Evolutionary conservation across 2,888 invertebrate species (phyloP).

Genomic region (Stenolophus ochropezus): DNA sequence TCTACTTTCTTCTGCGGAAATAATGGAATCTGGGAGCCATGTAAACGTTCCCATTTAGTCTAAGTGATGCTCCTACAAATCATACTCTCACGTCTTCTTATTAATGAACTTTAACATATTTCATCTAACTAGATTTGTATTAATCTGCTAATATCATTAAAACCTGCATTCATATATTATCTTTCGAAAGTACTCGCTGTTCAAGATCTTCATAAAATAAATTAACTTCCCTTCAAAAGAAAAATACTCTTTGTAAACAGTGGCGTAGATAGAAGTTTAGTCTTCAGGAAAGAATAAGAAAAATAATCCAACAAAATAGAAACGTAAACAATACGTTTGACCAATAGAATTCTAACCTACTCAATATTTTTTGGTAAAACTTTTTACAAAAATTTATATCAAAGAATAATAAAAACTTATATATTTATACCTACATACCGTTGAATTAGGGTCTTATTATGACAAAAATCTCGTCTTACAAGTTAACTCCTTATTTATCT

Average conservation of each 20-base stretch:
- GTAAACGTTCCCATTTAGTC: not conserved
- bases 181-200: constrained; percentile 18
- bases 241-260: constrained; percentile 19
- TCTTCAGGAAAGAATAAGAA: too few species aligned
- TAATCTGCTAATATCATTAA: constrained; percentile 36
- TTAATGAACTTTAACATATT: constrained; percentile 28
- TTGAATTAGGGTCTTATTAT: too few species aligned
- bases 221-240: not conserved
- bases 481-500: too few species aligned
- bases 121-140: constrained; percentile 18
- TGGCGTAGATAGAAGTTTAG: too few species aligned
- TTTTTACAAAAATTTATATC: too few species aligned
- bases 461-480: too few species aligned
- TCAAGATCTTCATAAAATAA: constrained; percentile 35
- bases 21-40: not conserved
- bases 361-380: too few species aligned
- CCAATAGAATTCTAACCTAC: too few species aligned
- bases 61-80: not conserved
- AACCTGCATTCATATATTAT: constrained; percentile 35
- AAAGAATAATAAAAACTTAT: too few species aligned
- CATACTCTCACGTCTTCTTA: constrained; percentile 19
- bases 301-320: too few species aligned
- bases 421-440: too few species aligned
- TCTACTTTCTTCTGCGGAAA: not conserved
- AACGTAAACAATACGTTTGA: too few species aligned